Evolutionary conservation across 2,888 invertebrate genomes (phyloP).

Genomic region (Serripes groenlandicus): DNA sequence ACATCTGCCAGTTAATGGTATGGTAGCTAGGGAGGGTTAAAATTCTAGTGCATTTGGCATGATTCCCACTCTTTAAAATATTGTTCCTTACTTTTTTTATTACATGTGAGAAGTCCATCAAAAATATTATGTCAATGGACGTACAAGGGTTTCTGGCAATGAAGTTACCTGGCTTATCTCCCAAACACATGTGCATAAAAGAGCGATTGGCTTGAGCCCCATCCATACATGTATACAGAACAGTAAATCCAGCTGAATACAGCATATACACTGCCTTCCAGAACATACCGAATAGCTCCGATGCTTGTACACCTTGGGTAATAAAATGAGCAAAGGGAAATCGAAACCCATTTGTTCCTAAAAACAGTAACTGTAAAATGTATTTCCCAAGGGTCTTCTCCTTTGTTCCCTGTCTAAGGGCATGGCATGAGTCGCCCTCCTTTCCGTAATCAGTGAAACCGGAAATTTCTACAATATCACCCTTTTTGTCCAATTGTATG

Average conservation of each 20-base stretch:
- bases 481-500: slow-evolving; percentile 53
- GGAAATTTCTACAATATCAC: slow-evolving; percentile 52
- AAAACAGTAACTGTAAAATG: slow-evolving; percentile 59
- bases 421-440: slow-evolving; percentile 45
- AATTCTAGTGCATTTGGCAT: slow-evolving; percentile 29
- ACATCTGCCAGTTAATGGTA: slow-evolving; percentile 57
- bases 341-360: slow-evolving; percentile 55
- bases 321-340: slow-evolving; percentile 57
- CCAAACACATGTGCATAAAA: slow-evolving; percentile 26
- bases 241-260: slow-evolving; percentile 33
- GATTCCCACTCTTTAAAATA: slow-evolving; percentile 40
- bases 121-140: background rate
- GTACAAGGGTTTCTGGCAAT: background rate
- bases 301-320: slow-evolving; percentile 25
- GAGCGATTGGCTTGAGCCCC: slow-evolving; percentile 44
- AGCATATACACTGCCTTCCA: slow-evolving; percentile 48
- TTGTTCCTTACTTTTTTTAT: slow-evolving; percentile 12
- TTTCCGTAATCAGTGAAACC: slow-evolving; percentile 49
- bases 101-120: background rate
- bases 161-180: background rate
- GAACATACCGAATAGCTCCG: slow-evolving; percentile 37
- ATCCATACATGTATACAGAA: slow-evolving; percentile 37
- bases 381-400: slow-evolving; percentile 53
- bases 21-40: background rate
- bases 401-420: slow-evolving; percentile 43